A percentile compares a stretch with the other conserved stretches of the same genome.
phyloP scores from a whole-genome alignment of 2,113 vertebrate species.

The Cyanoliseus patagonus region DNA sequence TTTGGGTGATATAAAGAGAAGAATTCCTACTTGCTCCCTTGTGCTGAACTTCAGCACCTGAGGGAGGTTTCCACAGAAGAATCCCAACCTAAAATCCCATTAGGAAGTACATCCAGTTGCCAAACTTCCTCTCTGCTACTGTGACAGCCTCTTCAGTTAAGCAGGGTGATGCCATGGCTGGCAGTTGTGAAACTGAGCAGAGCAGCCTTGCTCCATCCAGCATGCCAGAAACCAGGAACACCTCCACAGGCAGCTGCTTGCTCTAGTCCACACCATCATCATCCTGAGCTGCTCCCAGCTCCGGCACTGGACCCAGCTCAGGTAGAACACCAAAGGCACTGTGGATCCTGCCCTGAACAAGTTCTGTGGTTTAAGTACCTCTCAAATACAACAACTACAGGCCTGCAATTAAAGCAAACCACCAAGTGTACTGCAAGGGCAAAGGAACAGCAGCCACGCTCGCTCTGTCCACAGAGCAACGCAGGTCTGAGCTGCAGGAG shows the following conservation, averaged over 20 bases:
- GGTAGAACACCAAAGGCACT: neutral
- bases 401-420: neutral
- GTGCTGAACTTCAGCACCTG: neutral
- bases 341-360: neutral
- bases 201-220: neutral
- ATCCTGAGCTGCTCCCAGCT: neutral
- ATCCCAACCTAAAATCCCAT: neutral
- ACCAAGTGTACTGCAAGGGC: neutral
- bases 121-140: neutral
- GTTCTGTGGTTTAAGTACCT: neutral
- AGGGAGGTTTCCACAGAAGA: neutral
- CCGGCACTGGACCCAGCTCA: neutral
- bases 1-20: neutral
- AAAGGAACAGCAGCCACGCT: neutral
- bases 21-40: neutral
- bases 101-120: neutral
- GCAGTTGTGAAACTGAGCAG: neutral
- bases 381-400: neutral
- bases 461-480: neutral
- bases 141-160: neutral
- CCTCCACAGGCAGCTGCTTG: neutral
- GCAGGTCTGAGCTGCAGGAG: neutral
- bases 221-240: neutral
- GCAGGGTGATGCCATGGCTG: neutral
- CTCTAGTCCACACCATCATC: accelerated